Base-by-base conservation (phyloP, 1,140 invertebrate species). In the Sitobion miscanthi region DNA sequence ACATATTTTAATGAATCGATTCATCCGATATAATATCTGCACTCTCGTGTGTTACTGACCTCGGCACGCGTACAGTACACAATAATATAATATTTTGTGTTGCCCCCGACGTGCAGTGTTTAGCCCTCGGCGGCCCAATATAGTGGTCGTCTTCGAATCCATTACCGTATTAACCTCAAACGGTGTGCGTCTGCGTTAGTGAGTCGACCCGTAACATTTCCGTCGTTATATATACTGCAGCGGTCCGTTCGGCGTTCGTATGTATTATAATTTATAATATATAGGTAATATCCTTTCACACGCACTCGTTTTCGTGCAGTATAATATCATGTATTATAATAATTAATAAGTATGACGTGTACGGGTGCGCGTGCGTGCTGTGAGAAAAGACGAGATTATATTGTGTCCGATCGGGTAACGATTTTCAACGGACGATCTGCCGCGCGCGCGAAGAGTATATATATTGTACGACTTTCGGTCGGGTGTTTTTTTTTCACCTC, bases 161-260 rank as follows among this genome's bases (percentile, higher is more conserved):
- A 87, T 49, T 87, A 87, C 85, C 85, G 45, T 87, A 47, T 49
- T 87, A n/a, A 87, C 42, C 85, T 35, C n/a, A 77, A n/a, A 77
- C 57, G 57, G 49, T 20, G 49, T 52, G 14, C 49, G 49, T 17
- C 17, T 20, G 49, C 14, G 11, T 57, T 21, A 21, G 17, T 38
- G 11, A 23, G 9, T 45, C 23, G 25, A 11, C 45, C 85, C 45
- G 42, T 86, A 86, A 86, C 38, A 9, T 83, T 83, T 83, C 23
- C 77, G 20, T 38, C 35, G 77, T 38, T 83, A 83, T 23, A 23
- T 21, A 21, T 21, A 21, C 52, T n/a, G 42, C 30, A n/a, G 62
- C 30, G 30, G 62, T 77, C 14, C n/a, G 62, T 69, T 30, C 30
- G 62, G 30, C 30, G 62, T 69, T 69, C 25, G 62, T 69, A 14